Evolutionary conservation across 1,140 invertebrate species (phyloP).

Genomic region (Mactra quadrangularis): DNA sequence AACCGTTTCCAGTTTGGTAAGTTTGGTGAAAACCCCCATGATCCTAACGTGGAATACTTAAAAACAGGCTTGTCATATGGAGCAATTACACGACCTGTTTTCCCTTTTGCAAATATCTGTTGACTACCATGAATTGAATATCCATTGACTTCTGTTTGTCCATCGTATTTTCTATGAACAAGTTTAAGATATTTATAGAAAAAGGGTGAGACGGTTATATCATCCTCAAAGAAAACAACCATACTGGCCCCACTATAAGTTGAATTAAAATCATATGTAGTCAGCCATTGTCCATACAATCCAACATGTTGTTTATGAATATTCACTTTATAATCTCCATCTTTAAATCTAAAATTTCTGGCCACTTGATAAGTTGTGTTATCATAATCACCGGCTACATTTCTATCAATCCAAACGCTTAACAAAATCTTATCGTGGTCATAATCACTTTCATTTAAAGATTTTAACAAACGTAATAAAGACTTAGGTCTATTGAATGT

Average conservation of each 20-base stretch:
- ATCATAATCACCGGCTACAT: slow-evolving; percentile 45
- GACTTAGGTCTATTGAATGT: no score
- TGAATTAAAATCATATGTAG: slow-evolving; percentile 63
- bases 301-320: no score
- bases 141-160: slow-evolving; percentile 61
- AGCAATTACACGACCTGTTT: background rate
- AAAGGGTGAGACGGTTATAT: no score
- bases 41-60: slow-evolving; percentile 66
- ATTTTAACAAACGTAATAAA: slow-evolving; percentile 57
- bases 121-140: slow-evolving; percentile 64
- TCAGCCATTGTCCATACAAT: no score
- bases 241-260: slow-evolving; percentile 68
- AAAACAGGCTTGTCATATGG: slow-evolving; percentile 53
- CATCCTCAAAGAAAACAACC: slow-evolving; percentile 74
- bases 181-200: slow-evolving; percentile 69
- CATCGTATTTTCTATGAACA: slow-evolving; percentile 70
- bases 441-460: slow-evolving; percentile 65
- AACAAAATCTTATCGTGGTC: slow-evolving; percentile 56
- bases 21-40: slow-evolving; percentile 73
- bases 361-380: slow-evolving; percentile 56
- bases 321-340: no score
- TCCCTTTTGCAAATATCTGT: slow-evolving; percentile 39
- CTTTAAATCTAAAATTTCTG: slow-evolving; percentile 62
- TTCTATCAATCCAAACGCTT: slow-evolving; percentile 70
- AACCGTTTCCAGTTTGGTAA: slow-evolving; percentile 65